Percentiles rank a stretch among this genome's conserved stretches.
Conservation (phyloP, 2,888 invertebrate species). For the Chalcosyrphus nemorum region DNA sequence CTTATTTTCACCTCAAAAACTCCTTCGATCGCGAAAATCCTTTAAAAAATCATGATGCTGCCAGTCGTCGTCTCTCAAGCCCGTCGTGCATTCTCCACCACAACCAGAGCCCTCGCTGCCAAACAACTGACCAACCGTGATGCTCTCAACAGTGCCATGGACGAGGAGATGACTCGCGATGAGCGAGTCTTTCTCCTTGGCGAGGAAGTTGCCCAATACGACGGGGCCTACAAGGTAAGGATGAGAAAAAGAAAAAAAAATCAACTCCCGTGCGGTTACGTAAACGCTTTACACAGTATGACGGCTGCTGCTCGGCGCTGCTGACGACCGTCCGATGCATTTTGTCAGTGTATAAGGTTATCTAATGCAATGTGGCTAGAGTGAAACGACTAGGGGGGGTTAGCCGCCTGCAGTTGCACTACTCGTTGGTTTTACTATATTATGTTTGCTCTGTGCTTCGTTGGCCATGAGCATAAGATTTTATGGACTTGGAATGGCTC, state of each 20-base stretch:
- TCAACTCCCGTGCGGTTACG: slow-evolving; percentile 42
- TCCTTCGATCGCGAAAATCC: neutral
- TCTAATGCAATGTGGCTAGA: slow-evolving; percentile 47
- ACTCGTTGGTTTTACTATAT: neutral
- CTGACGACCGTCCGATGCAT: slow-evolving; percentile 23
- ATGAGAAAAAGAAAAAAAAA: slow-evolving; percentile 26
- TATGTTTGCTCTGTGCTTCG: no score
- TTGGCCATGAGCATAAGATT: neutral
- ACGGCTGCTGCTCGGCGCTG: no score
- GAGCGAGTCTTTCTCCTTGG: slow-evolving; percentile 95
- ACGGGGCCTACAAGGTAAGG: slow-evolving; percentile 97
- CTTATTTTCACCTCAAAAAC: slow-evolving; percentile 40
- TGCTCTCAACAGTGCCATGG: slow-evolving; percentile 97
- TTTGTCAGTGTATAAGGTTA: slow-evolving; percentile 65
- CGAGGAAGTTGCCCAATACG: slow-evolving; percentile 99
- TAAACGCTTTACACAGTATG: slow-evolving; percentile 67
- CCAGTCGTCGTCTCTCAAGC: slow-evolving; percentile 80
- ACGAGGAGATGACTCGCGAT: slow-evolving; percentile 98
- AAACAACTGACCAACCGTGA: slow-evolving; percentile 96
- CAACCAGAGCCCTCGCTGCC: slow-evolving; percentile 80
- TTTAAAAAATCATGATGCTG: slow-evolving; percentile 74
- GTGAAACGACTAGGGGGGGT: slow-evolving; percentile 14
- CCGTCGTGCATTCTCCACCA: slow-evolving; percentile 83
- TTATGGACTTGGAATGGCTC: neutral
- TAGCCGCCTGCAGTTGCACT: slow-evolving; percentile 26